Evolutionary conservation across 2,113 vertebrate species (phyloP), one percentile per base, ranked within the genome.

Genomic region (Mesitornis unicolor): DNA sequence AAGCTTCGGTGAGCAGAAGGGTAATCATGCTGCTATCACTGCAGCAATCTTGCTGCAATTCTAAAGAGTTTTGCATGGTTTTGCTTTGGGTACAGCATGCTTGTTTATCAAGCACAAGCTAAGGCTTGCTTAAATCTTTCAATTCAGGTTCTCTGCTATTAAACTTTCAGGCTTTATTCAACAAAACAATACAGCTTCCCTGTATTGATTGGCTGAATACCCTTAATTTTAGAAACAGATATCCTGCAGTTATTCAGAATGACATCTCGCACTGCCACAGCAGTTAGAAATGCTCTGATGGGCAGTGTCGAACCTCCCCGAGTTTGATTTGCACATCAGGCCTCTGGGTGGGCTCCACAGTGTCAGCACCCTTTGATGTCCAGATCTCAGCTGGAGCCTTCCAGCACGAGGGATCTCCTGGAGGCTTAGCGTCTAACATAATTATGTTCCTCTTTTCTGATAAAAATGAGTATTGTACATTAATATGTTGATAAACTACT

Each of bases 21-120:
- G 57, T 94, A 96, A 95, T 84, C 43, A 42, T 60, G 65, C 90
- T 94, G 63, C 82, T 97, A 96, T 96, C 93, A 15, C 61, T 3
- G 0, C 70, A 97, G 83, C 84, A 84, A 96, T 96, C 83, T 93
- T 94, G 47, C 87, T 95, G 59, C 84, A 97, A 60, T 65, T 86
- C 70, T 67, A 83, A 82, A 54, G 54, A 42, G 95, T 96, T 97
- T 96, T 87, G 86, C 96, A 93, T 97, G 91, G 86, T 97, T 98
- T 97, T 98, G 93, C 97, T 98, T 98, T 97, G 95, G 90, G 95
- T 97, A 97, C 70, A 70, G 87, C 15, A 2, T 36, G 59, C 92
- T 97, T 97, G 97, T 97, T 97, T 98, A 96, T 97, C 93, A 87
- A 90, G 93, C 90, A 59, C 97, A 93, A 96, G 97, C 96, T 92